Conservation (phyloP, 1,140 invertebrate species). For the Aethina tumida region DNA sequence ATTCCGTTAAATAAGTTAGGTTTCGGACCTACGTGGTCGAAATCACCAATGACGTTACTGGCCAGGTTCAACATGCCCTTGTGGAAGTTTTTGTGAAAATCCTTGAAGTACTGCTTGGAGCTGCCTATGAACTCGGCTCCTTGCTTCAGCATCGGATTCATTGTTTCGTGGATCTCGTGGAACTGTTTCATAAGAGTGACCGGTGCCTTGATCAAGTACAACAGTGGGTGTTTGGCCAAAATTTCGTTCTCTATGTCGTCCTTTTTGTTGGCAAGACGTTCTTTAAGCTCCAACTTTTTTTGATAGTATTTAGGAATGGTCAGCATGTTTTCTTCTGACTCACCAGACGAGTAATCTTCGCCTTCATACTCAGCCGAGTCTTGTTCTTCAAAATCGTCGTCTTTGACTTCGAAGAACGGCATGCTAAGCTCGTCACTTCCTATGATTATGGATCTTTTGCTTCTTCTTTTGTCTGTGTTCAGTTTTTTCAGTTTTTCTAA, state of each 20-base stretch:
- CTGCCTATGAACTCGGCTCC: constrained; percentile 17
- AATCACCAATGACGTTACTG: constrained; percentile 22
- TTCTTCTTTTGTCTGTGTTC: constrained; percentile 4
- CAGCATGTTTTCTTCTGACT: not conserved
- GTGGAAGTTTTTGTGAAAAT: constrained; percentile 21
- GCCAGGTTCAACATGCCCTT: constrained; percentile 17
- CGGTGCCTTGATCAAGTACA: constrained; percentile 17
- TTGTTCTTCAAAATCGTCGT: constrained; percentile 2
- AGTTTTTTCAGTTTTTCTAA: constrained; percentile 15
- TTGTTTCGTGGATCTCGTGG: constrained; percentile 12
- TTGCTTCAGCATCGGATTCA: constrained; percentile 14
- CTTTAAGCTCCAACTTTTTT: not conserved
- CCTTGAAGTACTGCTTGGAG: constrained; percentile 19
- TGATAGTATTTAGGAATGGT: not conserved
- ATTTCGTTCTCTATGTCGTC: constrained; percentile 5
- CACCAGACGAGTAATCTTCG: not conserved
- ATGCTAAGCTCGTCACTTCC: constrained; percentile 15
- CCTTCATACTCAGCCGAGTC: not conserved
- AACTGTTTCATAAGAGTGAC: constrained; percentile 18
- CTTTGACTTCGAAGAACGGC: constrained; percentile 5
- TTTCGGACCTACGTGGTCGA: constrained; percentile 10
- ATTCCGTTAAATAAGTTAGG: constrained; percentile 1
- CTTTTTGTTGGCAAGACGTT: not conserved
- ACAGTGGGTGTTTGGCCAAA: constrained; percentile 15
- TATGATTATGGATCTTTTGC: constrained; percentile 14